These are phyloP conservation scores for Thecocarcelia acutangulata DNA, from an alignment of 2,888 invertebrate species.

Conservation along the genomic window DNA sequence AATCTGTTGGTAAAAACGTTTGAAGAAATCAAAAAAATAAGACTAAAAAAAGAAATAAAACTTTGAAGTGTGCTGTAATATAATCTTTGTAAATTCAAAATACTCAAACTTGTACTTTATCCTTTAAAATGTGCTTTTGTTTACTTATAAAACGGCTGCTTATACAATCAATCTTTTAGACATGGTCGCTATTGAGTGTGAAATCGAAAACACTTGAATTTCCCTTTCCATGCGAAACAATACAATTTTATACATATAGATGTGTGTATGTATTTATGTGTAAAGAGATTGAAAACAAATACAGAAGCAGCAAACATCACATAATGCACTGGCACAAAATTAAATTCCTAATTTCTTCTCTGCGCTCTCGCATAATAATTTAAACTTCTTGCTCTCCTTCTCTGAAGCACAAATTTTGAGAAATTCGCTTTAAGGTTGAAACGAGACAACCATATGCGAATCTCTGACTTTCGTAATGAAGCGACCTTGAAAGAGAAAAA, in stretches of 20 bases:
- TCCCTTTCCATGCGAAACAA: slow-evolving; percentile 9
- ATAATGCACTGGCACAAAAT: slow-evolving; percentile 9
- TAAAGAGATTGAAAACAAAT: too few relatives aligned
- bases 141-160: slow-evolving; percentile 44
- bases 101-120: not conserved
- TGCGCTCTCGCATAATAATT: slow-evolving; percentile 1
- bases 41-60: too few relatives aligned
- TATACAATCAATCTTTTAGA: slow-evolving; percentile 57
- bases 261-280: too few relatives aligned
- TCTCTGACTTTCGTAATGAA: slow-evolving; percentile 36
- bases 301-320: slow-evolving; percentile 1
- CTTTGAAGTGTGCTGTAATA: not conserved
- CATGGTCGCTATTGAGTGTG: slow-evolving; percentile 27
- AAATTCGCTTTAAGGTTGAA: not conserved
- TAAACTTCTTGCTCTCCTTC: slow-evolving; percentile 2
- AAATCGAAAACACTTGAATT: slow-evolving; percentile 42
- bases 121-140: slow-evolving; percentile 5
- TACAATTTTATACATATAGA: not conserved
- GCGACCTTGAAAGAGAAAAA: slow-evolving; percentile 67
- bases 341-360: not conserved
- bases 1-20: too few relatives aligned
- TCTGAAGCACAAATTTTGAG: not conserved
- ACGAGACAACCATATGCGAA: slow-evolving; percentile 49
- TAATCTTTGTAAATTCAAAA: not conserved
- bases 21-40: too few relatives aligned